A percentile compares a stretch with the other conserved stretches of the same genome.
These are phyloP conservation scores for Fragum sueziense DNA, from an alignment of 2,888 invertebrate genomes.

Conservation along the genomic window DNA sequence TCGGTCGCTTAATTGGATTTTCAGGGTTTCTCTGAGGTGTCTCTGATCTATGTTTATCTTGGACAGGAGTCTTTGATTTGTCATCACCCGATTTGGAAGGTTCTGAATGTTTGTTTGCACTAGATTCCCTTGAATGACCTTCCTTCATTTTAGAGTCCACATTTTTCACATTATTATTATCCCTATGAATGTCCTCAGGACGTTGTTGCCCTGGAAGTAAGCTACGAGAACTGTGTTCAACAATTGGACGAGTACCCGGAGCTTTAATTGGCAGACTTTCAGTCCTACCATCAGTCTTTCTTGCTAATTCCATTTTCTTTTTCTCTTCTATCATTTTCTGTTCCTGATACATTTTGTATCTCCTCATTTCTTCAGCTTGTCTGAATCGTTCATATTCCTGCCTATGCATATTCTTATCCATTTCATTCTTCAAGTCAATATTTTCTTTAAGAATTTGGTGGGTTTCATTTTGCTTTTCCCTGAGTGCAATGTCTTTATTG, in stretches of 20 bases:
- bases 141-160: constrained; percentile 48
- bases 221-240: constrained; percentile 45
- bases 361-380: constrained; percentile 76
- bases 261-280: constrained; percentile 50
- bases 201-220: constrained; percentile 32
- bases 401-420: constrained; percentile 74
- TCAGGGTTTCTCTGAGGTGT: constrained; percentile 44
- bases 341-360: constrained; percentile 85
- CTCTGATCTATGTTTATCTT: constrained; percentile 53
- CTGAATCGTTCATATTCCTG: constrained; percentile 62
- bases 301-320: constrained; percentile 57
- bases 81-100: constrained; percentile 41
- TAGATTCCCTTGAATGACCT: constrained; percentile 42
- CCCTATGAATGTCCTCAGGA: constrained; percentile 29
- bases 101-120: constrained; percentile 41
- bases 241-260: constrained; percentile 57
- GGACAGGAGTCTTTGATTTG: constrained; percentile 42
- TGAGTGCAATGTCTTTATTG: constrained; percentile 66
- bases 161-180: constrained; percentile 41
- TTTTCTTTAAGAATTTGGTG: constrained; percentile 82
- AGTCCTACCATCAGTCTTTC: constrained; percentile 52
- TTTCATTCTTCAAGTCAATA: constrained; percentile 81
- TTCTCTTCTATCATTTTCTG: constrained; percentile 83
- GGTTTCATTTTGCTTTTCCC: constrained; percentile 82
- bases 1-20: constrained; percentile 41